phyloP scores from a whole-genome alignment of 92 coral and sea anemone species.

The Heliopora coerulea region DNA sequence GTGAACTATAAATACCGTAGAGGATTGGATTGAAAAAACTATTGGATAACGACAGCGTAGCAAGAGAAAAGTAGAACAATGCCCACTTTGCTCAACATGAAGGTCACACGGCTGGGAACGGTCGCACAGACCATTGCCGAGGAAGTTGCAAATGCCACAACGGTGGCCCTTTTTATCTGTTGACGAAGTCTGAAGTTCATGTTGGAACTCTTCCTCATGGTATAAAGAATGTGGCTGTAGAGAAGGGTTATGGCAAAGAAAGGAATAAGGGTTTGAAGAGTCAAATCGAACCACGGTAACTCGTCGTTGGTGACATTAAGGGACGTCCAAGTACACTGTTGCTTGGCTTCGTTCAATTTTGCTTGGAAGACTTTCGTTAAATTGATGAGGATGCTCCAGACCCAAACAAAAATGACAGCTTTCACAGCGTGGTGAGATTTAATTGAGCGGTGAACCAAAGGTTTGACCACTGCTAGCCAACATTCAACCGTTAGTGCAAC shows the following conservation, averaged over 20 bases:
- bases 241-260: not conserved
- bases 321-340: not conserved
- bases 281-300: constrained; percentile 6
- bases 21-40: constrained; percentile 23
- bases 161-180: not conserved
- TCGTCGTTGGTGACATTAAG: not conserved
- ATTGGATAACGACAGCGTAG: constrained; percentile 10
- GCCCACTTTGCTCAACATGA: not conserved
- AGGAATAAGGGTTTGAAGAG: not conserved
- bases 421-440: not conserved
- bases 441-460: not conserved
- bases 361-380: not conserved
- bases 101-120: constrained; percentile 2
- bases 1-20: constrained; percentile 2
- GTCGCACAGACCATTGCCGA: constrained; percentile 4
- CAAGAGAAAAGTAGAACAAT: not conserved
- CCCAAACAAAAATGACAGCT: not conserved
- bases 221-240: not conserved
- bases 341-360: not conserved
- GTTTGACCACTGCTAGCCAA: no score
- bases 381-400: not conserved
- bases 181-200: not conserved
- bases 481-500: constrained; percentile 7
- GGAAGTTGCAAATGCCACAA: not conserved
- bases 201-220: not conserved